Conservation (phyloP, 2,797 vertebrate species). For the Sebastes trivittatus region DNA sequence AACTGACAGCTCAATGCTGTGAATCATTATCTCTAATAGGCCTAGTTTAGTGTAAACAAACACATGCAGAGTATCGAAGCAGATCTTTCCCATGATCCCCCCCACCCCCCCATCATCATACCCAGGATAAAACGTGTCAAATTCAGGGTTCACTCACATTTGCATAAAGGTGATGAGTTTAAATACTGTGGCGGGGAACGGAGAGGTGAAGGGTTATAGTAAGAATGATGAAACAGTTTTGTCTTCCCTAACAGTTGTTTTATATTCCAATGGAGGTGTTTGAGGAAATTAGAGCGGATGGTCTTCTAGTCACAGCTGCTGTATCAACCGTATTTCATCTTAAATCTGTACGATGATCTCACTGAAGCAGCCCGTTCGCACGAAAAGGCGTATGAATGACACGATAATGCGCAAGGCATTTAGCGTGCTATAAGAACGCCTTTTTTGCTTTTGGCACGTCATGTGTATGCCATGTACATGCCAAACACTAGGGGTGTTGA, state of each 20-base stretch:
- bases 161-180: constrained; percentile 52
- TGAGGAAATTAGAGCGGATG: constrained; percentile 1
- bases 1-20: constrained; percentile 69
- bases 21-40: constrained; percentile 81
- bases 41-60: constrained; percentile 78
- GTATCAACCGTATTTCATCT: neutral
- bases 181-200: constrained; percentile 16
- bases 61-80: constrained; percentile 53
- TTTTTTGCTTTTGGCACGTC: too few species aligned
- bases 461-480: too few species aligned
- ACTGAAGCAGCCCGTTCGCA: neutral
- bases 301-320: neutral
- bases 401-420: neutral
- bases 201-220: constrained; percentile 5
- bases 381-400: neutral
- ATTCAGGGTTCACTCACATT: constrained; percentile 45
- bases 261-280: neutral
- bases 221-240: constrained; percentile 18
- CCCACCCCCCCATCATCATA: constrained; percentile 8
- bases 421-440: too few species aligned
- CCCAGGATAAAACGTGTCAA: constrained; percentile 51
- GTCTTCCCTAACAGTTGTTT: constrained; percentile 13
- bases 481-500: too few species aligned
- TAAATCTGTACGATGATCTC: neutral
- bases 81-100: constrained; percentile 39